Base-by-base conservation (phyloP, 2,797 vertebrate genomes). In the Valencia hispanica region DNA sequence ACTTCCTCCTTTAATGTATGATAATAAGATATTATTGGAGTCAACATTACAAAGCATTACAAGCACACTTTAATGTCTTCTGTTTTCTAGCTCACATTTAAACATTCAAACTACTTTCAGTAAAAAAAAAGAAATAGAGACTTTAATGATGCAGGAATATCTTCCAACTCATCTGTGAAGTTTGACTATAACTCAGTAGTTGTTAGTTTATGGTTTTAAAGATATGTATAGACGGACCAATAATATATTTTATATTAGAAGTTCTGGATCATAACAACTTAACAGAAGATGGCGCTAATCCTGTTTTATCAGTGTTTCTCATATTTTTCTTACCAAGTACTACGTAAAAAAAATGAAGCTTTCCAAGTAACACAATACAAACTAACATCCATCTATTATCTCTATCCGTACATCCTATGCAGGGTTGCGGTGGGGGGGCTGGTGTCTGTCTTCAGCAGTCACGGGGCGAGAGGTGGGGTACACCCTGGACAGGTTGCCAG, bases 1-100 rank as follows among this genome's bases (percentile, higher is more conserved):
- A 47, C 74, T 74, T 80, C 71, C 74, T 70, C 53, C 12, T 57
- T 41, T 36, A 66, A 75, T 72, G 77, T 72, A 66, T 66, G 27
- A 72, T 72, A 57, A 82, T 45, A 59, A 59, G 5, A 66, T 81
- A 22, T 79, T 75, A 74, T 73, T 70, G 50, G 68, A 73, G 34
- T n/a, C 68, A 65, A 22, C 0, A 1, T 51, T 70, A 63, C 27
- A 77, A 81, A 87, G 53, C 20, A n/a, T n/a, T n/a, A n/a, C n/a
- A 59, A 41, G 39, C 2, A 9, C 27, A 27, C 12, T 30, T 73
- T 55, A 70, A 32, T 48, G 34, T 20, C 4, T 69, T 57, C 5
- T 63, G 14, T 22, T 36, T 34, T 39, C 53, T 59, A 30, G 68
- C 30, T 70, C 25, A 12, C 11, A 11, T 55, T 73, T 66, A 4